Evolutionary conservation across 2,113 vertebrate species (phyloP).

Genomic region (Bufo gargarizans): DNA sequence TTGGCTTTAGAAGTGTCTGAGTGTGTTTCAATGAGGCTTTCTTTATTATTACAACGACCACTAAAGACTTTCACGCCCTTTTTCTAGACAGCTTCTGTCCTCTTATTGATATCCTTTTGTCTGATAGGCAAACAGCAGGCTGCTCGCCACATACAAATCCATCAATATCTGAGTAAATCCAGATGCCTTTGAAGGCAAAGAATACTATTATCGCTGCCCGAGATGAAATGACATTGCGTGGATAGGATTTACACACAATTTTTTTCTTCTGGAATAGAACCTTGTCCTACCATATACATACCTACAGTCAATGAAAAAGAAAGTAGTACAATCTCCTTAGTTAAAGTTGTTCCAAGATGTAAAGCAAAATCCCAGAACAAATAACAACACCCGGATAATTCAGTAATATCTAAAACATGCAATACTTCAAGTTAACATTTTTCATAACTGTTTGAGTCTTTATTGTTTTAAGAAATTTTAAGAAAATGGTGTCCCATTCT

Average conservation of each 20-base stretch:
- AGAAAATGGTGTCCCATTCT: too few relatives aligned
- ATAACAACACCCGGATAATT: background rate
- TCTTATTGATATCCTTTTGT: slow-evolving; percentile 43
- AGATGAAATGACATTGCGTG: slow-evolving; percentile 22
- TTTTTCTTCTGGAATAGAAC: background rate
- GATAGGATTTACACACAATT: background rate
- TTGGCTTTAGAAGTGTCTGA: slow-evolving; percentile 46
- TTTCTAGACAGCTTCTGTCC: slow-evolving; percentile 60
- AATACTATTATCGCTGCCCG: background rate
- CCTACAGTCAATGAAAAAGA: too few relatives aligned
- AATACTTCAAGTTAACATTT: too few relatives aligned
- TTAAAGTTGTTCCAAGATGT: too few relatives aligned
- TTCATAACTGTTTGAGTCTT: too few relatives aligned
- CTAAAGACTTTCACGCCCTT: slow-evolving; percentile 56
- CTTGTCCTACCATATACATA: slow-evolving; percentile 9
- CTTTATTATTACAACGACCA: background rate
- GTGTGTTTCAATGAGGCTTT: slow-evolving; percentile 60
- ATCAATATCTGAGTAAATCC: slow-evolving; percentile 48
- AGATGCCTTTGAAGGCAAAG: slow-evolving; percentile 29
- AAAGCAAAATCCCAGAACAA: background rate
- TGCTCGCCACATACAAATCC: slow-evolving; percentile 35
- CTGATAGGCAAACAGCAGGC: slow-evolving; percentile 59
- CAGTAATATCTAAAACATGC: too few relatives aligned
- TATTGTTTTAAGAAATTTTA: too few relatives aligned
- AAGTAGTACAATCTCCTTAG: too few relatives aligned